phyloP scores from a whole-genome alignment of 2,888 invertebrate species.

The Pseudococcus viburni region DNA sequence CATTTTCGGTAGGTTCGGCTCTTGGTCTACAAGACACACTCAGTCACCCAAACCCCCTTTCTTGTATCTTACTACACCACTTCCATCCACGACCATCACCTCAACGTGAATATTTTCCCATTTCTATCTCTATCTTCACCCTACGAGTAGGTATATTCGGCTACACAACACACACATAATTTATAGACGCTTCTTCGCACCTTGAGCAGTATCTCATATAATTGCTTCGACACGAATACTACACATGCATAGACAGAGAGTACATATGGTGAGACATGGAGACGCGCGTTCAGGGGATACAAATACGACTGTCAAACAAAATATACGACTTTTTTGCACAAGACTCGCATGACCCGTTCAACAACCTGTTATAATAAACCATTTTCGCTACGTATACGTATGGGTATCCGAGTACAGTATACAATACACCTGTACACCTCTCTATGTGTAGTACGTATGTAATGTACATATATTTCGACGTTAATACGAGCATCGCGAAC shows the following conservation, averaged over 20 bases:
- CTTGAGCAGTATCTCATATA: neutral
- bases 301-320: conserved; percentile 35
- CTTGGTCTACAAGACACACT: too few relatives aligned
- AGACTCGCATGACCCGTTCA: conserved; percentile 39
- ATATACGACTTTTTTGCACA: conserved; percentile 38
- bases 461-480: conserved; percentile 3
- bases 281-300: neutral
- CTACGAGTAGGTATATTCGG: neutral
- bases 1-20: too few relatives aligned
- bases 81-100: too few relatives aligned
- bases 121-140: neutral
- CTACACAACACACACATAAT: neutral
- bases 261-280: neutral
- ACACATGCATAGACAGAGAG: neutral
- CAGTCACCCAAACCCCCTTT: too few relatives aligned
- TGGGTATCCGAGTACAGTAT: neutral
- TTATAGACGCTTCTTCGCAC: neutral
- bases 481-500: neutral
- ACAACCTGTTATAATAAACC: conserved; percentile 52
- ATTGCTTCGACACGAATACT: neutral
- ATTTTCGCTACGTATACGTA: neutral
- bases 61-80: too few relatives aligned
- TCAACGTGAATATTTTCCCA: neutral
- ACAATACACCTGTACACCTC: neutral
- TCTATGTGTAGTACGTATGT: neutral